Conservation (phyloP, 2,113 vertebrate species). For the Esox niger region DNA sequence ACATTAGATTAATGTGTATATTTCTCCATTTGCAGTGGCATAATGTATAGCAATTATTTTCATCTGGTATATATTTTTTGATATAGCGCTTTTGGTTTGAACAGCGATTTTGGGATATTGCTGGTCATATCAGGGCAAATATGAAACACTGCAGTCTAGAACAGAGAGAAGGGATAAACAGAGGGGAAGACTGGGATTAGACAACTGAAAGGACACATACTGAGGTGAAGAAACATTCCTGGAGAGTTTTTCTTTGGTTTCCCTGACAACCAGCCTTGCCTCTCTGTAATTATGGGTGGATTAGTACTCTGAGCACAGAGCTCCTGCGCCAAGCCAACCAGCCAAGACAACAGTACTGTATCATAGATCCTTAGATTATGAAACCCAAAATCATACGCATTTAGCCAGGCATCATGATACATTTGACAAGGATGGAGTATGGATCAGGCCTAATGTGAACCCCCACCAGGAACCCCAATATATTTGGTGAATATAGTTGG, state of each 20-base stretch:
- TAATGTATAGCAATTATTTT: too few species aligned
- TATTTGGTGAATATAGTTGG: too few species aligned
- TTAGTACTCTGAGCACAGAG: conserved; percentile 57
- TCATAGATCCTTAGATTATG: not conserved
- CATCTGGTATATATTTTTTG: too few species aligned
- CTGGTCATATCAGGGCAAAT: too few species aligned
- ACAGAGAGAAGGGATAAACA: not conserved
- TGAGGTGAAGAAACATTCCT: conserved; percentile 59
- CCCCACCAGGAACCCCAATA: too few species aligned
- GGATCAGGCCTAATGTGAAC: too few species aligned
- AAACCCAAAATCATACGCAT: conserved; percentile 17
- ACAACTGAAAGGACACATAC: conserved; percentile 29
- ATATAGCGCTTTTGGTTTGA: too few species aligned
- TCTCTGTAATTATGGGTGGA: conserved; percentile 64
- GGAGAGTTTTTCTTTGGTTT: conserved; percentile 68
- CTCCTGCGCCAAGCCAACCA: conserved; percentile 37
- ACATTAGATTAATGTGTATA: too few species aligned
- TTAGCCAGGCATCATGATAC: conserved; percentile 3
- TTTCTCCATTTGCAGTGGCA: too few species aligned
- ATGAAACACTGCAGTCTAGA: too few species aligned
- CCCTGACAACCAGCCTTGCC: conserved; percentile 63
- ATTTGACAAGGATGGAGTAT: too few species aligned
- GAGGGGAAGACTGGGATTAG: conserved; percentile 14
- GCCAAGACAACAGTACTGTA: conserved; percentile 18
- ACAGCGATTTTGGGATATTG: too few species aligned